phyloP scores from a whole-genome alignment of 2,888 invertebrate species.

The Volucella inanis region DNA sequence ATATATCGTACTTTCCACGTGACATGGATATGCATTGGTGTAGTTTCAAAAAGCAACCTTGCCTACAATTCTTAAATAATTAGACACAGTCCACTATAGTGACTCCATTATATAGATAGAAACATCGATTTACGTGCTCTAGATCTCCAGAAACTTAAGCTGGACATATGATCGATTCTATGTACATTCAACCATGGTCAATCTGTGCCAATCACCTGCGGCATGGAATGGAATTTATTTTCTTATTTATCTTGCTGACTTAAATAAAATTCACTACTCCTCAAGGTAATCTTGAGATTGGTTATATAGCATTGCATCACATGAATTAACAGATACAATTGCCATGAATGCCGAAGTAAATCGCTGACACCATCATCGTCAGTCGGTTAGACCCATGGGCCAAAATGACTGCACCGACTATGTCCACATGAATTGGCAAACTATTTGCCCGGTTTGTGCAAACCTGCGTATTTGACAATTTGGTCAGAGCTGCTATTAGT shows the following conservation, averaged over 20 bases:
- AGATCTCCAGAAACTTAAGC: neutral
- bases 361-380: neutral
- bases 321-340: conserved; percentile 46
- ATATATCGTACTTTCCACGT: too few relatives aligned
- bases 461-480: conserved; percentile 27
- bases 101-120: too few relatives aligned
- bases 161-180: conserved; percentile 19
- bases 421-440: conserved; percentile 37
- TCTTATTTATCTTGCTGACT: neutral
- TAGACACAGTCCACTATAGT: too few relatives aligned
- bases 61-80: too few relatives aligned
- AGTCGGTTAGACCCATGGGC: neutral
- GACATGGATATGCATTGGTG: too few relatives aligned
- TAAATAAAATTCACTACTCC: conserved; percentile 27
- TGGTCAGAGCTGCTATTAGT: conserved; percentile 39
- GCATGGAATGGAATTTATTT: conserved; percentile 11
- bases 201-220: conserved; percentile 9
- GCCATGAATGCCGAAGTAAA: conserved; percentile 42
- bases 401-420: conserved; percentile 2
- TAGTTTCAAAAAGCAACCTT: too few relatives aligned
- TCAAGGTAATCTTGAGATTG: conserved; percentile 42
- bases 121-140: neutral
- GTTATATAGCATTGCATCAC: conserved; percentile 32
- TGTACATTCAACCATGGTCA: conserved; percentile 14
- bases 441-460: conserved; percentile 38